Percentiles rank a stretch among this genome's conserved stretches.
phyloP scores from a whole-genome alignment of 2,888 invertebrate genomes.

The Rotaria magnacalcarata region DNA sequence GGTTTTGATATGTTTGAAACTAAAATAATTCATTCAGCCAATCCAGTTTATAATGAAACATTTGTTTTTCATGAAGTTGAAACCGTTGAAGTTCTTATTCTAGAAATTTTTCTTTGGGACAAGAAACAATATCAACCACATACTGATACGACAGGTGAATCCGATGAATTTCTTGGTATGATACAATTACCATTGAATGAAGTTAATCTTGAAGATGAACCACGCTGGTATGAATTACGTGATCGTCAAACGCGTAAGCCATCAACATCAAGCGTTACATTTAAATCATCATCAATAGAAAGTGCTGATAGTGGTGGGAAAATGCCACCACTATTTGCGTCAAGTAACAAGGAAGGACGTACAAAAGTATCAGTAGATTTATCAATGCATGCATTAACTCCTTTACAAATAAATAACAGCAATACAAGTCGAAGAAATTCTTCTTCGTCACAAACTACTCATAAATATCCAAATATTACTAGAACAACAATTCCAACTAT shows the following conservation, averaged over 20 bases:
- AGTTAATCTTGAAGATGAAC: constrained; percentile 79
- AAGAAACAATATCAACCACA: background rate
- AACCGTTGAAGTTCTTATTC: constrained; percentile 31
- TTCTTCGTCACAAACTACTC: background rate
- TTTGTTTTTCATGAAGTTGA: constrained; percentile 66
- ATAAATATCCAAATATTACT: background rate
- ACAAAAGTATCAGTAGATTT: background rate
- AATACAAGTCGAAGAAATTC: background rate
- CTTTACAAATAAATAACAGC: background rate
- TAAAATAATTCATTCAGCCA: constrained; percentile 63
- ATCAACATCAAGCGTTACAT: constrained; percentile 44
- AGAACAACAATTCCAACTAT: background rate
- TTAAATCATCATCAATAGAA: constrained; percentile 45
- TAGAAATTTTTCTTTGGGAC: constrained; percentile 43
- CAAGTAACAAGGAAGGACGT: background rate
- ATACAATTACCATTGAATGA: constrained; percentile 71
- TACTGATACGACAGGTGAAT: background rate
- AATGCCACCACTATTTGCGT: background rate
- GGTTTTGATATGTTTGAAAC: constrained; percentile 42
- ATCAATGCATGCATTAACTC: background rate
- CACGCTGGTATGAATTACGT: constrained; percentile 72
- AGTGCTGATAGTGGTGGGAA: constrained; percentile 39
- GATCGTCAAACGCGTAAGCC: constrained; percentile 43
- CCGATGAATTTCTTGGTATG: constrained; percentile 58
- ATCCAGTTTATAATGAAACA: constrained; percentile 78